phyloP scores from a whole-genome alignment of 2,113 vertebrate genomes.

The Clupea harengus region DNA sequence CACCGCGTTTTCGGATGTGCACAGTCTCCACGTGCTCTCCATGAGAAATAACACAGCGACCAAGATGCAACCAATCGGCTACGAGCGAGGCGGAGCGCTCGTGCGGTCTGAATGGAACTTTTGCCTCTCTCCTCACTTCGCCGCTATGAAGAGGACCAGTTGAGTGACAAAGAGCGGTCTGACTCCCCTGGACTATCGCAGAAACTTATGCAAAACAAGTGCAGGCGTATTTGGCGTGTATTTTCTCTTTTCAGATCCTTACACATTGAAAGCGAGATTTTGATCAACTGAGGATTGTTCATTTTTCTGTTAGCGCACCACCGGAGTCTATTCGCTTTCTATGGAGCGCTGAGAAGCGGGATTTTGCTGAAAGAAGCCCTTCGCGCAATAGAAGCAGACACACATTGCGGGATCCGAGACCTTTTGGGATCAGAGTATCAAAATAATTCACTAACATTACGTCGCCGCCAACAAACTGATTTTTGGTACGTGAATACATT shows the following conservation, averaged over 20 bases:
- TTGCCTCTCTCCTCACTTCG: slow-evolving; percentile 17
- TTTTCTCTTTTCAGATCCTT: background rate
- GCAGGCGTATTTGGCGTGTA: background rate
- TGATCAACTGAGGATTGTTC: background rate
- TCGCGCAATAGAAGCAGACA: background rate
- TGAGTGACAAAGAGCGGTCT: slow-evolving; percentile 6
- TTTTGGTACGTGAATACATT: background rate
- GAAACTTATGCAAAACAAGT: slow-evolving; percentile 1
- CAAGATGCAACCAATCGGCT: slow-evolving; percentile 39
- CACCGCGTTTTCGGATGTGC: slow-evolving; percentile 27
- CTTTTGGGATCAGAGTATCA: background rate
- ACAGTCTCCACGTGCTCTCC: slow-evolving; percentile 36
- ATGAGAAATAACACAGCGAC: slow-evolving; percentile 33
- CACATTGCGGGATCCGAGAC: background rate
- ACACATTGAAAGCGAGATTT: background rate
- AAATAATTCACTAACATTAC: background rate
- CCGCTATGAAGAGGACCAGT: background rate
- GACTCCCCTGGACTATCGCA: background rate
- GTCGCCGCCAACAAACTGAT: background rate
- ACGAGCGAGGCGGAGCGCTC: slow-evolving; percentile 40
- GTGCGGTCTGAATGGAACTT: slow-evolving; percentile 41
- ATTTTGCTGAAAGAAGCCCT: background rate
- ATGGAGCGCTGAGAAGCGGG: background rate
- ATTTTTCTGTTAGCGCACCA: background rate
- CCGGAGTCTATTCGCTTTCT: background rate